phyloP scores from a whole-genome alignment of 2,888 invertebrate genomes.

The Xestia xanthographa region DNA sequence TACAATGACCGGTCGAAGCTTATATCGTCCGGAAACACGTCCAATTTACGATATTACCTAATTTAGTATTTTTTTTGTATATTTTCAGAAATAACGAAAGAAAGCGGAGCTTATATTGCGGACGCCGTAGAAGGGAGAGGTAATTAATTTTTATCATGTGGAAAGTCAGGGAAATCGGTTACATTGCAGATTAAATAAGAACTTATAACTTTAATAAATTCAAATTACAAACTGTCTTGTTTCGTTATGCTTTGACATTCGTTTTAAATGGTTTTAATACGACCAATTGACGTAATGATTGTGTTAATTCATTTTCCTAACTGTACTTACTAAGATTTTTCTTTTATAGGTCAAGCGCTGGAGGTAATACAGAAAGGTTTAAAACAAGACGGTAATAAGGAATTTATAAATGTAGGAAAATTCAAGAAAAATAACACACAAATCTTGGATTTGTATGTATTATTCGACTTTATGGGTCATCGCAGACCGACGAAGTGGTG shows the following conservation, averaged over 20 bases:
- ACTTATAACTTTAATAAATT: not conserved
- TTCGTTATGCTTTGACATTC: not conserved
- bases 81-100: conserved; percentile 73
- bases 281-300: not conserved
- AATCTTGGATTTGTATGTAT: conserved; percentile 74
- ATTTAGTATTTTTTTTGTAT: not conserved
- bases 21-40: too few relatives aligned
- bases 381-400: conserved; percentile 71
- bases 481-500: not conserved
- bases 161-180: not conserved
- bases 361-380: conserved; percentile 72
- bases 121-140: conserved; percentile 79
- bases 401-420: conserved; percentile 75
- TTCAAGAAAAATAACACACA: conserved; percentile 73
- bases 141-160: conserved; percentile 43
- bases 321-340: not conserved
- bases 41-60: not conserved
- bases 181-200: not conserved
- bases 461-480: not conserved
- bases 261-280: not conserved
- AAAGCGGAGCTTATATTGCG: conserved; percentile 77
- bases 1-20: too few relatives aligned
- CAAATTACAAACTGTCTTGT: not conserved
- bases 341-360: conserved; percentile 75
- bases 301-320: too few relatives aligned